Conservation (phyloP, 2,888 invertebrate species). For the Malthinus flaveolus region DNA sequence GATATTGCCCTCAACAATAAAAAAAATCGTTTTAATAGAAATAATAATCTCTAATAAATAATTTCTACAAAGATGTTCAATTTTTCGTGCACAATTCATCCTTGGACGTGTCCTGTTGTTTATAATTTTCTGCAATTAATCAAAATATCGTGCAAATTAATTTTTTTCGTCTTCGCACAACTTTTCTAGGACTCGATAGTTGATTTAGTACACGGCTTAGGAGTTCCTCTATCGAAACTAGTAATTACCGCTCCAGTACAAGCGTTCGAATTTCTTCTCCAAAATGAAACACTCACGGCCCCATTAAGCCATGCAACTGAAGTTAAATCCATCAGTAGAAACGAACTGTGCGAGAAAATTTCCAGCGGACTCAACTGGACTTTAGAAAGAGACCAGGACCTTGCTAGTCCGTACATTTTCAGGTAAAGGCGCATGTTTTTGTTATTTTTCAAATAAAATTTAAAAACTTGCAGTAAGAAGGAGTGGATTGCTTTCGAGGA, state of each 20-base stretch:
- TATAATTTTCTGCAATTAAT: too few species aligned
- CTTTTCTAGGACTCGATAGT: conserved; percentile 70
- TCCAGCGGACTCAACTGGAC: conserved; percentile 68
- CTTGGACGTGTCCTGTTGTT: too few species aligned
- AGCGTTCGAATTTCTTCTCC: conserved; percentile 68
- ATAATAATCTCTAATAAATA: too few species aligned
- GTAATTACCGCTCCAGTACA: conserved; percentile 73
- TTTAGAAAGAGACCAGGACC: conserved; percentile 75
- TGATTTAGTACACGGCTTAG: conserved; percentile 71
- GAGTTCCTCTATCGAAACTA: conserved; percentile 71
- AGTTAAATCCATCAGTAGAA: conserved; percentile 63
- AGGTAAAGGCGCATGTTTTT: conserved; percentile 51
- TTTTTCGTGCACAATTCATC: too few species aligned
- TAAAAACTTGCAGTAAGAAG: conserved; percentile 56
- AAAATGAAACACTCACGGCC: conserved; percentile 66
- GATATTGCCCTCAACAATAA: too few species aligned
- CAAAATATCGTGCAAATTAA: neutral
- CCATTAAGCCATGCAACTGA: conserved; percentile 68
- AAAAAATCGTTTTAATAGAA: too few species aligned
- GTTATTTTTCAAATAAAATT: neutral
- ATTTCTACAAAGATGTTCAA: too few species aligned
- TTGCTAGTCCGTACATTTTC: conserved; percentile 77
- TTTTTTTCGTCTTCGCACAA: conserved; percentile 2
- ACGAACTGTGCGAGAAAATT: conserved; percentile 63
- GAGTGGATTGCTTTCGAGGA: conserved; percentile 81